Evolutionary conservation across 2,113 vertebrate species (phyloP).

Genomic region (Ammodytes marinus): DNA sequence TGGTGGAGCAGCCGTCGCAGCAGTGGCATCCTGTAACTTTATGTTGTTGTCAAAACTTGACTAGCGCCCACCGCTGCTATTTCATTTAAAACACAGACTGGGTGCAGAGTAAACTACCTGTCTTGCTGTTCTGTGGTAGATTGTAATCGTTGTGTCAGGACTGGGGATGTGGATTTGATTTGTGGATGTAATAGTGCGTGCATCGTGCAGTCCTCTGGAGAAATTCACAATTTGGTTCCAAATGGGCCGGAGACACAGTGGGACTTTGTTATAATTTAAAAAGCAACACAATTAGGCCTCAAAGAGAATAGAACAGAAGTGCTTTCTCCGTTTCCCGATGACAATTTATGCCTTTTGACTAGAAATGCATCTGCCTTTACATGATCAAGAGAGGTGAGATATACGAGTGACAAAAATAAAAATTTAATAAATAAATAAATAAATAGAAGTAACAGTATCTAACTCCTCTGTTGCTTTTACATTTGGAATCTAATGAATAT

Average conservation of each 20-base stretch:
- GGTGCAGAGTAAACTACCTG: neutral
- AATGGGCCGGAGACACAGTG: constrained; percentile 1
- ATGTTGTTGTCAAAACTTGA: neutral
- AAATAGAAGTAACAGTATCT: neutral
- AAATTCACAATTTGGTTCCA: constrained; percentile 44
- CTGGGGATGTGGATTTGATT: neutral
- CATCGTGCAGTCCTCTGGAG: constrained; percentile 24
- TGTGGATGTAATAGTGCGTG: neutral
- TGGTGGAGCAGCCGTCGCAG: neutral
- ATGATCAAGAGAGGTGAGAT: neutral
- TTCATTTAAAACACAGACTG: neutral
- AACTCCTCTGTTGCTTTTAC: neutral
- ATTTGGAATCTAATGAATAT: neutral
- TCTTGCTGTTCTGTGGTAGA: neutral
- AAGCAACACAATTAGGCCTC: constrained; percentile 5
- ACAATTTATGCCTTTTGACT: neutral
- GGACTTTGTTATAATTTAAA: constrained; percentile 2
- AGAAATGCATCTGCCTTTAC: neutral
- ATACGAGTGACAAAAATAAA: neutral
- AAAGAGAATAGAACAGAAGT: neutral
- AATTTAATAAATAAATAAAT: neutral
- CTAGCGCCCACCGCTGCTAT: neutral
- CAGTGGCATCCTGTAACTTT: neutral
- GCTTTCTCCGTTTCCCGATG: neutral
- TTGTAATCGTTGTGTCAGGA: neutral